A percentile compares a stretch with the other conserved stretches of the same genome.
Conservation (phyloP, 2,888 invertebrate genomes). For the Epistrophella euchroma region DNA sequence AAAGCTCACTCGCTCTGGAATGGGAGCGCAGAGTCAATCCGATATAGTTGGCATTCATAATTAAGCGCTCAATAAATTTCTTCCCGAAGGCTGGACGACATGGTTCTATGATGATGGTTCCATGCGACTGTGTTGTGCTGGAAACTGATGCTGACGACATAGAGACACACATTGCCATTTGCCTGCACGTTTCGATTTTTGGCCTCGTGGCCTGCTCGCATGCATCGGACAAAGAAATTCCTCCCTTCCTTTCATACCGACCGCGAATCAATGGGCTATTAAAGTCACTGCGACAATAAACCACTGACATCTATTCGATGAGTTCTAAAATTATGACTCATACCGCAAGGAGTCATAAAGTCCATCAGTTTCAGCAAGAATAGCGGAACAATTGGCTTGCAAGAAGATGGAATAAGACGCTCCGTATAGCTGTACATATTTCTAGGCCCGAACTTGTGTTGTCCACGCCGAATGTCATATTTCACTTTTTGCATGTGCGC, state of each 20-base stretch:
- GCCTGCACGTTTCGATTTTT: constrained; percentile 55
- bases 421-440: neutral
- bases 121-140: constrained; percentile 38
- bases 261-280: constrained; percentile 67
- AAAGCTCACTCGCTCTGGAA: constrained; percentile 38
- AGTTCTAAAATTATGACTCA: constrained; percentile 72
- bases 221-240: constrained; percentile 4
- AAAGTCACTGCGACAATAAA: constrained; percentile 72
- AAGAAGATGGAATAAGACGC: constrained; percentile 6
- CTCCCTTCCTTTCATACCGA: neutral
- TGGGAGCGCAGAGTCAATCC: constrained; percentile 35
- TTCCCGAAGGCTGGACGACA: constrained; percentile 45
- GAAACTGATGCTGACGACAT: constrained; percentile 49
- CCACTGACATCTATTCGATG: constrained; percentile 73
- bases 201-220: constrained; percentile 66
- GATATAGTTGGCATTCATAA: constrained; percentile 70
- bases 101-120: constrained; percentile 36
- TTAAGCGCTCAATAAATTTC: constrained; percentile 76
- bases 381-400: constrained; percentile 55
- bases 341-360: constrained; percentile 67
- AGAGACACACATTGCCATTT: constrained; percentile 63
- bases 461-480: constrained; percentile 65
- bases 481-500: constrained; percentile 66
- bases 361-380: constrained; percentile 41
- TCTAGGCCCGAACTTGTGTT: constrained; percentile 45